Conservation (phyloP, 2,797 vertebrate genomes). For the Microchirus variegatus region DNA sequence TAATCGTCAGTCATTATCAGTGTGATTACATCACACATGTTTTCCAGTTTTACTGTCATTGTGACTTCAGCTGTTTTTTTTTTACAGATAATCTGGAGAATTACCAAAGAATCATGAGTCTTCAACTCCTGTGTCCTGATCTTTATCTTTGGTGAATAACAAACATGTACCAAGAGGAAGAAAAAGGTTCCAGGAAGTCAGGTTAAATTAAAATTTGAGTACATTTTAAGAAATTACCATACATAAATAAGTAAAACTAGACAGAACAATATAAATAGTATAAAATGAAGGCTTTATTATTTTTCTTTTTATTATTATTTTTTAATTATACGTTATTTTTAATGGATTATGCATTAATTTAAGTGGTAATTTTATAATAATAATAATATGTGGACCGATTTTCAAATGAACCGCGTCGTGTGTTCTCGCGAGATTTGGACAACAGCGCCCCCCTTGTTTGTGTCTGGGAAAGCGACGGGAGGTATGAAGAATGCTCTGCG, state of each 20-base stretch:
- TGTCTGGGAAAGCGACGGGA: slow-evolving; percentile 71
- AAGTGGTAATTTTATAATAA: too few species aligned
- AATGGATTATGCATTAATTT: too few species aligned
- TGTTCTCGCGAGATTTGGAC: slow-evolving; percentile 77
- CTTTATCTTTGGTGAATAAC: too few species aligned
- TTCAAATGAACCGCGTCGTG: slow-evolving; percentile 14
- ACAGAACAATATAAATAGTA: too few species aligned
- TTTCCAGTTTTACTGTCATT: neutral
- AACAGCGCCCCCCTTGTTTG: slow-evolving; percentile 79
- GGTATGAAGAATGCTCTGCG: slow-evolving; percentile 67
- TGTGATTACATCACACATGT: slow-evolving; percentile 15
- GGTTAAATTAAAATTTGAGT: too few species aligned
- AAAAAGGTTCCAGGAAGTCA: too few species aligned
- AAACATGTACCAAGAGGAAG: too few species aligned
- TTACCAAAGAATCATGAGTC: neutral
- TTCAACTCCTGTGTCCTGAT: neutral
- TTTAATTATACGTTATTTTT: too few species aligned
- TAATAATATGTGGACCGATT: neutral
- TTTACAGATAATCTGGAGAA: neutral
- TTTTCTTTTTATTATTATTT: too few species aligned
- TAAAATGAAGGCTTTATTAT: too few species aligned
- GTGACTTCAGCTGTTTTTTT: slow-evolving; percentile 12
- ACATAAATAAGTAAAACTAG: too few species aligned
- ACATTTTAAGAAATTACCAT: too few species aligned
- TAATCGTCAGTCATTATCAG: neutral